A percentile compares a stretch with the other conserved stretches of the same genome.
Evolutionary conservation across 1,140 invertebrate species (phyloP).

Genomic region (Zaprionus taronus): DNA sequence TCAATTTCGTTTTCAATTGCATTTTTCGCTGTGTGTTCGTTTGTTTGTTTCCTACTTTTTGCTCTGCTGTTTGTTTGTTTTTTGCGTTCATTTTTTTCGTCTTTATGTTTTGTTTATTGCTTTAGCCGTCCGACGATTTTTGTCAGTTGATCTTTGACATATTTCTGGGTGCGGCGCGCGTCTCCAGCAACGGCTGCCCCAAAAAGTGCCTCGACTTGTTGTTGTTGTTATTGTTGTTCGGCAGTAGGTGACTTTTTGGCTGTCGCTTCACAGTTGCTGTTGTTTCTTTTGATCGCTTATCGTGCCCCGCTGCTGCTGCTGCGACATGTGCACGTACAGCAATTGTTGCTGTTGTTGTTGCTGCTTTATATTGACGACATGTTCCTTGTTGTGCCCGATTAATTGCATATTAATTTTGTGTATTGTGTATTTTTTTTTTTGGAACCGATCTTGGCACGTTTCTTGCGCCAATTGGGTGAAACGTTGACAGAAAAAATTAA

Average conservation of each 20-base stretch:
- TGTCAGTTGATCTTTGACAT: conserved; percentile 83
- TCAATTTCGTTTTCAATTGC: conserved; percentile 74
- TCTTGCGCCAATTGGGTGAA: conserved; percentile 72
- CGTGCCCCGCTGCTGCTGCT: conserved; percentile 22
- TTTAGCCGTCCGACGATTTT: conserved; percentile 67
- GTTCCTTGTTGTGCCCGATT: conserved; percentile 79
- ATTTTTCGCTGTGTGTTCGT: conserved; percentile 39
- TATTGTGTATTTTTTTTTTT: conserved; percentile 52
- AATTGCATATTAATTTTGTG: conserved; percentile 81
- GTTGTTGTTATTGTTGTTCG: conserved; percentile 30
- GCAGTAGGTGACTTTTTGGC: conserved; percentile 76
- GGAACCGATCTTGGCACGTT: conserved; percentile 75
- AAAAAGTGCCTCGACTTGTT: conserved; percentile 36
- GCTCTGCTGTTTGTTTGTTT: conserved; percentile 10
- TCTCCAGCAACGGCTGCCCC: conserved; percentile 12
- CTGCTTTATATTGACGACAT: conserved; percentile 70
- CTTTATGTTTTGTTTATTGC: conserved; percentile 67
- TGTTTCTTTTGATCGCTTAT: conserved; percentile 62
- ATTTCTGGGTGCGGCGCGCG: conserved; percentile 73
- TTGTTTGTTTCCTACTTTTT: conserved; percentile 54
- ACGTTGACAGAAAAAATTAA: conserved; percentile 19
- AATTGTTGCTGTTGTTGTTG: conserved; percentile 56
- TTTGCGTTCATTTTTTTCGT: not conserved
- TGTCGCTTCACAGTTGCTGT: conserved; percentile 60
- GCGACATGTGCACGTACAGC: conserved; percentile 75